Base-by-base conservation (phyloP, 2,888 invertebrate genomes). In the Caenorhabditis becei region DNA sequence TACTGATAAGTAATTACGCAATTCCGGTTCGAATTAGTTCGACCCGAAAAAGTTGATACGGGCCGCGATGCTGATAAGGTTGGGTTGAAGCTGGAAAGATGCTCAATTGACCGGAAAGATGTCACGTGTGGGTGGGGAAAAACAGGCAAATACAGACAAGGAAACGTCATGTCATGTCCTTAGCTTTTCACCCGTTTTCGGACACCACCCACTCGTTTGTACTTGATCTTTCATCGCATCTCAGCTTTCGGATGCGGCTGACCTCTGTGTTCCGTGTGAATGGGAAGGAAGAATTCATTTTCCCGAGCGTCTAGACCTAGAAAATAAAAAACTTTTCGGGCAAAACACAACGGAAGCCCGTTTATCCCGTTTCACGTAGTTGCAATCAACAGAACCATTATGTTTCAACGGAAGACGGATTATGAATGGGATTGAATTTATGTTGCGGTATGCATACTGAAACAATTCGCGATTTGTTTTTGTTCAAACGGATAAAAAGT, bases 1-100 rank as follows among this genome's bases (percentile, higher is more conserved):
- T 56, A 37, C 58, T 44, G 47, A 69, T 62, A 62, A 61, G 44
- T 44, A 54, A 47, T 67, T 61, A 69, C 77, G 77, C 58, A 77
- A 35, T 69, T 77, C 77, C 77, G 77, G 67, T 77, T 62, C 28
- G 69, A 66, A 59, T 75, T 66, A 20, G 35, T 24, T 28, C 47
- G 37, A 65, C 56, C 49, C 54, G 47, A 62, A 54, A 54, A 41
- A 2, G 3, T 7, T 71, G 63, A 72, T 56, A 72, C 63, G 11
- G 11, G 14, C 7, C 4, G 51, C 51, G 28, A 8, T 32, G 51
- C n/a, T n/a, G n/a, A n/a, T n/a, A n/a, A n/a, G n/a, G n/a, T n/a
- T n/a, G n/a, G 41, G 32, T 32, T 32, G 32, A 32, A 32, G 32
- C 32, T 41, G 41, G 41, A 41, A 28, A 41, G 32, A 23, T 24